Evolutionary conservation across 1,140 invertebrate species (phyloP), one percentile per base, ranked within the genome.

Genomic region (Trinorchestia longiramus): DNA sequence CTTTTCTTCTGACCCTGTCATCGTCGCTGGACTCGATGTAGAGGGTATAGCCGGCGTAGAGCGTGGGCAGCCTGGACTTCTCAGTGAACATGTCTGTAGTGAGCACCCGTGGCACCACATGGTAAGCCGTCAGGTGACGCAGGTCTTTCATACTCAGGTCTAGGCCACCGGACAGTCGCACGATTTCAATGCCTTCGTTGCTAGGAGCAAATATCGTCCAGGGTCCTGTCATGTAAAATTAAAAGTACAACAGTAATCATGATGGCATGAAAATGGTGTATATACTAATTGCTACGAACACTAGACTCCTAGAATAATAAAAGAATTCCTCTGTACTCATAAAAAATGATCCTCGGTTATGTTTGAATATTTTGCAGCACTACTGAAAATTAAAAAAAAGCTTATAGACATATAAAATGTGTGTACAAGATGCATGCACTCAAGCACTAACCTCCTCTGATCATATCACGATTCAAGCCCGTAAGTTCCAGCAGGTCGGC

Each of bases 161-260:
- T 41, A 97, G 96, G 87, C 97, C 94, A 3, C 96, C 96, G 3
- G 95, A 44, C 36, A 97, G 43, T 3, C 92, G 97, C 36, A 97
- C 88, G 53, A 97, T 97, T 45, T 96, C 96, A 96, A 97, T 97
- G 23, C 97, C 97, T 41, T 97, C 96, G 96, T 97, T 97, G 41
- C 97, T 97, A 28, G 97, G 97, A 15, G 97, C 97, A 41, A 97
- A 97, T 0, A 97, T 95, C 1, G 97, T 97, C 96, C 97, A 97
- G 0, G 97, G 97, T 0, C 97, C 97, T 97, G 95, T 77, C 28
- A 77, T 15, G 62, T 77, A 36, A 36, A 36, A 11, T 19, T 11
- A 77, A 36, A 77, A 36, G 62, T 36, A 19, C 19, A 19, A 77
- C 23, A 90, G 42, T 90, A 42, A 42, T 41, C 23, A 90, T 90